phyloP scores from a whole-genome alignment of 2,888 invertebrate genomes.

The Thymelicus acteon region DNA sequence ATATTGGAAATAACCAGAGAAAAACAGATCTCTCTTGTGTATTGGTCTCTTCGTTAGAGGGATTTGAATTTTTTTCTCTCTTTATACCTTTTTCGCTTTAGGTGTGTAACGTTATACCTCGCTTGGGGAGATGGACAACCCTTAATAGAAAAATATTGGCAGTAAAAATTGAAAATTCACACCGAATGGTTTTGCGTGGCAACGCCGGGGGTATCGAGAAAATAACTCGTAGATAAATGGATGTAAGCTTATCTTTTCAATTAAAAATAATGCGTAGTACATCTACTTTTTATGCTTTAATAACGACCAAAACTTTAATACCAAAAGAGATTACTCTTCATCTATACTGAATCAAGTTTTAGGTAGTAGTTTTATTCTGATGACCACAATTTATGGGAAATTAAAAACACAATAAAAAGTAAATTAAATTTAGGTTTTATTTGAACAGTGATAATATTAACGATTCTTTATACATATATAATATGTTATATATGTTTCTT shows the following conservation, averaged over 20 bases:
- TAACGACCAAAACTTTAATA: neutral
- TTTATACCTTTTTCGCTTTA: constrained; percentile 62
- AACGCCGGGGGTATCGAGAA: constrained; percentile 26
- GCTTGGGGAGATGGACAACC: constrained; percentile 72
- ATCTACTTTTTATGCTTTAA: neutral
- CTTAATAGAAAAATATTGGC: constrained; percentile 77
- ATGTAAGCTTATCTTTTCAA: constrained; percentile 35
- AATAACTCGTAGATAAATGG: constrained; percentile 27
- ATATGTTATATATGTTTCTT: no score
- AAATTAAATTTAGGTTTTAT: no score
- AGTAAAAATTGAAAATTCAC: constrained; percentile 70
- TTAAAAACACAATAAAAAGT: no score
- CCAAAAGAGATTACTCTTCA: no score
- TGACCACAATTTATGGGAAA: no score
- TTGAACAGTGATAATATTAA: no score
- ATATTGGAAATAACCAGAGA: constrained; percentile 73
- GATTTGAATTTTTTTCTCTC: constrained; percentile 71
- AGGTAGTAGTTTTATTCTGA: no score
- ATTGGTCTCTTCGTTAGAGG: constrained; percentile 80
- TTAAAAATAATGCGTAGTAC: constrained; percentile 27
- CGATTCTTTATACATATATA: no score
- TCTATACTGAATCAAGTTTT: no score
- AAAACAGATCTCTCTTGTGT: constrained; percentile 77
- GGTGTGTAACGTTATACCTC: constrained; percentile 73
- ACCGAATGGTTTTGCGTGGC: constrained; percentile 51